A percentile compares a stretch with the other conserved stretches of the same genome.
These are phyloP conservation scores for Heteronetta atricapilla DNA, from an alignment of 2,113 vertebrate species.

Conservation along the genomic window DNA sequence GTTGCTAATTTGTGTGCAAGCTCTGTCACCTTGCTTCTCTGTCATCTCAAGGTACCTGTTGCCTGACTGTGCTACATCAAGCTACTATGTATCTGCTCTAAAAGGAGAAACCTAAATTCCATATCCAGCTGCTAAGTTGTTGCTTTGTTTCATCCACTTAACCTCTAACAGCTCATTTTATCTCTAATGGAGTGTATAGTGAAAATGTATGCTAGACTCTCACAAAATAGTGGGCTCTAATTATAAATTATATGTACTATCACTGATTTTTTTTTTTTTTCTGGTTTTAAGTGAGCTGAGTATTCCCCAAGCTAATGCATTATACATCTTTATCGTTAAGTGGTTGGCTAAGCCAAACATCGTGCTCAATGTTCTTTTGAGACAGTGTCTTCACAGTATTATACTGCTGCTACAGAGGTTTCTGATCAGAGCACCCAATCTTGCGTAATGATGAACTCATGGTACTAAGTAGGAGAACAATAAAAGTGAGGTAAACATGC, in stretches of 20 bases:
- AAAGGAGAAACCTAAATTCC: neutral
- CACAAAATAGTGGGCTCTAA: neutral
- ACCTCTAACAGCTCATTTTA: too few species aligned
- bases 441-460: neutral
- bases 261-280: neutral
- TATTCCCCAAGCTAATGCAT: neutral
- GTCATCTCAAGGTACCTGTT: neutral
- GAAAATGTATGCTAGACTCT: neutral
- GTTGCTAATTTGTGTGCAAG: neutral
- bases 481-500: neutral
- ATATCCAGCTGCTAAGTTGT: neutral
- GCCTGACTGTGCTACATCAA: neutral
- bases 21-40: neutral
- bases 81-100: neutral
- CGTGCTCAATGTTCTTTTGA: too few species aligned
- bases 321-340: neutral
- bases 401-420: neutral
- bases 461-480: neutral
- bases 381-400: neutral
- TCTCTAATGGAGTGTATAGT: neutral
- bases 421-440: neutral
- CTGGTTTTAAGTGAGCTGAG: neutral
- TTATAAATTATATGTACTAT: neutral
- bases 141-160: neutral
- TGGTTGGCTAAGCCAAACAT: neutral